phyloP scores from a whole-genome alignment of 2,797 vertebrate species.

The Schizopygopsis pylzovi region DNA sequence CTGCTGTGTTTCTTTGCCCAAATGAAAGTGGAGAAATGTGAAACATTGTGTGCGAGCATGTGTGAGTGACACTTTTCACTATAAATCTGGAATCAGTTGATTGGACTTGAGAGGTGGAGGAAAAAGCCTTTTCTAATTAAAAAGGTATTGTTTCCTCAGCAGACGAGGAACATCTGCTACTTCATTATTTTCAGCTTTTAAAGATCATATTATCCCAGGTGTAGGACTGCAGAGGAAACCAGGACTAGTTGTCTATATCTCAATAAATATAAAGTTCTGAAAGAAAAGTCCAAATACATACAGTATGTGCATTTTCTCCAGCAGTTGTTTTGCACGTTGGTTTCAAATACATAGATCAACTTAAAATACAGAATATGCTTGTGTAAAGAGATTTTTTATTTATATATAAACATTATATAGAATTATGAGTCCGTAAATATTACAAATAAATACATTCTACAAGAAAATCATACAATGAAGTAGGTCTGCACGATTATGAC shows the following conservation, averaged over 20 bases:
- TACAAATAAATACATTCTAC: not conserved
- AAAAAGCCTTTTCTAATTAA: slow-evolving; percentile 24
- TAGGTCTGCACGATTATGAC: no score
- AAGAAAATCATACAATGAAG: not conserved
- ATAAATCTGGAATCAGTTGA: slow-evolving; percentile 12
- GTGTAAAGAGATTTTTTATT: not conserved
- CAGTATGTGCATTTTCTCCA: not conserved
- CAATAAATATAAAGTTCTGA: not conserved
- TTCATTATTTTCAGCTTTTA: not conserved
- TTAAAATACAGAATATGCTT: not conserved
- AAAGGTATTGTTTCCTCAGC: slow-evolving; percentile 14
- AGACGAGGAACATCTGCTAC: not conserved
- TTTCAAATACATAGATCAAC: not conserved
- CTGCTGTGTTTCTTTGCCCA: slow-evolving; percentile 23
- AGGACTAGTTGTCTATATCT: not conserved
- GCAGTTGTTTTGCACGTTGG: not conserved
- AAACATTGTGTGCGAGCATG: not conserved
- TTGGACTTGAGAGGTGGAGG: not conserved
- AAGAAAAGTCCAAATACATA: not conserved
- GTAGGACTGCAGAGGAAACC: not conserved
- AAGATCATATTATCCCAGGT: not conserved
- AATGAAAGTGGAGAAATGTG: slow-evolving; percentile 7
- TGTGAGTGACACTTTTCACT: slow-evolving; percentile 17
- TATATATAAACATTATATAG: not conserved
- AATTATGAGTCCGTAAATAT: not conserved